A percentile compares a stretch with the other conserved stretches of the same genome.
Evolutionary conservation across 2,113 vertebrate species (phyloP).

Genomic region (Macroglossus sobrinus): DNA sequence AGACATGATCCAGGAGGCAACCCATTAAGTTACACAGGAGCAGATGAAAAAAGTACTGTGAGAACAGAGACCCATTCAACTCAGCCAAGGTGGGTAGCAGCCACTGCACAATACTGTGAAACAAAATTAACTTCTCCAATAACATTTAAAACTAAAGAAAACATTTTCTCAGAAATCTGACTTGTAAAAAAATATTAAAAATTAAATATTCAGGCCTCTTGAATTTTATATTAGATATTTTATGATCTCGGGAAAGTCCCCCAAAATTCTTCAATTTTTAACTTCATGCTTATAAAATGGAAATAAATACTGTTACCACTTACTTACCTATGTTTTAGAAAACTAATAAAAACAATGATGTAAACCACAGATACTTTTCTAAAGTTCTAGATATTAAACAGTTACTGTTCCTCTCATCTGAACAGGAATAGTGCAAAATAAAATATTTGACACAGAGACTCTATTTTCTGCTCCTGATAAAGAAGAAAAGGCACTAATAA

Average conservation of each 20-base stretch:
- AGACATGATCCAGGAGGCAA: not conserved
- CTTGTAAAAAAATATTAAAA: conserved; percentile 23
- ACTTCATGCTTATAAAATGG: not conserved
- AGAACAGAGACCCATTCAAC: not conserved
- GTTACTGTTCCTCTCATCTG: not conserved
- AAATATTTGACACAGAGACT: not conserved
- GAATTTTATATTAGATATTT: not conserved
- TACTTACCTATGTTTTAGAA: not conserved
- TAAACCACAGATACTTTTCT: not conserved
- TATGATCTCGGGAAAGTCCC: not conserved
- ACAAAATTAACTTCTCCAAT: not conserved
- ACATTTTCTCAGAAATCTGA: not conserved
- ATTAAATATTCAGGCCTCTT: not conserved
- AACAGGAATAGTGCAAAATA: not conserved
- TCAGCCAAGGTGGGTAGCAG: not conserved
- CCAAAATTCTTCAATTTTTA: not conserved
- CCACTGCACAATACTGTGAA: not conserved
- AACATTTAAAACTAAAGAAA: not conserved
- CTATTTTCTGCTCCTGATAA: not conserved
- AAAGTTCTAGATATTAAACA: not conserved
- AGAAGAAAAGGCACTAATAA: not conserved
- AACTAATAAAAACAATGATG: not conserved
- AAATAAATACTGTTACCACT: not conserved
- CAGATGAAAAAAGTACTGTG: not conserved
- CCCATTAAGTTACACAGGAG: not conserved